Evolutionary conservation across 2,888 invertebrate species (phyloP), one percentile per base, ranked within the genome.

Genomic region (Drosophila eohydei): DNA sequence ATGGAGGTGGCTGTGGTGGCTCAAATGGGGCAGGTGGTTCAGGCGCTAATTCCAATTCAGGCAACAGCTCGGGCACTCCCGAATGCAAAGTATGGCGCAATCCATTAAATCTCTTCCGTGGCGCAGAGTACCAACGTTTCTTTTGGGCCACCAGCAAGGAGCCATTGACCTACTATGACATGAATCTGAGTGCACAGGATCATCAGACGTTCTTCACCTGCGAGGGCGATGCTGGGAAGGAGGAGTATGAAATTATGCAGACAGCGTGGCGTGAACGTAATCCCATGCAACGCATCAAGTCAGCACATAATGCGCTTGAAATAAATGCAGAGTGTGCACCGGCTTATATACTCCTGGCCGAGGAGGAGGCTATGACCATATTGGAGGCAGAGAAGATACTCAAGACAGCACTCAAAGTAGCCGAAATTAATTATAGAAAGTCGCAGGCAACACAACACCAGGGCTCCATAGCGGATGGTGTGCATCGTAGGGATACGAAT

Each of bases 171-270:
- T 99, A 98, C 93, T 98, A 99, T 93, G 99, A 99, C 91, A 99
- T 99, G 99, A 99, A 99, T 93, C 94, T 99, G 50, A 98, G 98
- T 0, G 99, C 99, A 26, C 99, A 99, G 93, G 99, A 99, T 93
- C 99, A 99, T 93, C 99, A 99, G 93, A 98, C 97, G 5, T 97
- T 98, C 93, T 98, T 98, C 91, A 98, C 97, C 0, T 97, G 98
- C 93, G 98, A 98, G 92, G 96, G 93, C 74, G 98, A 98, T 92
- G 95, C 95, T 2, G 96, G 97, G 38, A 97, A 96, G 92, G 95
- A 96, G 4, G 98, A 98, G 91, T 97, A 97, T 93, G 97, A 98
- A 93, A 96, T 97, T 86, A 98, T 98, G 98, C 97, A 97, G 93
- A 97, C 97, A 60, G 99, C 98, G 16, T 99, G 98, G 98, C 91